Evolutionary conservation across 2,797 vertebrate species (phyloP), one percentile per base, ranked within the genome.

Genomic region (Labroides dimidiatus): DNA sequence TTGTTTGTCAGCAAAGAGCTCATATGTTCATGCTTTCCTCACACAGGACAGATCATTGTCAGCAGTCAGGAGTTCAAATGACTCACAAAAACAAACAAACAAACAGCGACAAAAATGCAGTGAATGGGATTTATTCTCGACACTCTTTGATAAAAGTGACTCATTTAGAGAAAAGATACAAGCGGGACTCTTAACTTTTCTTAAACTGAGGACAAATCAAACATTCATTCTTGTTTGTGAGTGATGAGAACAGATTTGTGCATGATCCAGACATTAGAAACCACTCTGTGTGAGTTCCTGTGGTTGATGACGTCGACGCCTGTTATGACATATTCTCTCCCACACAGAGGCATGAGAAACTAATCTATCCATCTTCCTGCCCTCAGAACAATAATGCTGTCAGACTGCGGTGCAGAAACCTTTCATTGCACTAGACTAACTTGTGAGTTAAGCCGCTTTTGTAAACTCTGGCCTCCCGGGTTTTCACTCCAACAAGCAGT

Each of bases 21-120:
- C 0, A 4, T 37, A 42, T 24, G 23, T 36, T 66, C 15, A 17
- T 17, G 17, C 12, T 24, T 11, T 39, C 13, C 6, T 20, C 64
- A 11, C 15, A 33, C 39, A 36, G 15, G 14, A 39, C 12, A 33
- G 36, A 60, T 55, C 17, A 27, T 1, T 39, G 15, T 61, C 20
- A 56, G 44, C 47, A 36, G 49, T 30, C 55, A 67, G 33, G 13
- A 2, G 42, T 12, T 51, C 23, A 10, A 61, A 39, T 61, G 47
- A 59, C 58, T 49, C 49, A 60, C 24, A 16, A 39, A 56, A 55
- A 14, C 8, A 39, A 55, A 55, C 13, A n/a, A n/a, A n/a, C n/a
- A n/a, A n/a, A n/a, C n/a, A n/a, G n/a, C n/a, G n/a, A n/a, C n/a
- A 17, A 56, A 17, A 1, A n/a, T 6, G 5, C 11, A 36, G 27